These are phyloP conservation scores for Triops longicaudatus DNA, from an alignment of 1,140 invertebrate species.

Conservation along the genomic window DNA sequence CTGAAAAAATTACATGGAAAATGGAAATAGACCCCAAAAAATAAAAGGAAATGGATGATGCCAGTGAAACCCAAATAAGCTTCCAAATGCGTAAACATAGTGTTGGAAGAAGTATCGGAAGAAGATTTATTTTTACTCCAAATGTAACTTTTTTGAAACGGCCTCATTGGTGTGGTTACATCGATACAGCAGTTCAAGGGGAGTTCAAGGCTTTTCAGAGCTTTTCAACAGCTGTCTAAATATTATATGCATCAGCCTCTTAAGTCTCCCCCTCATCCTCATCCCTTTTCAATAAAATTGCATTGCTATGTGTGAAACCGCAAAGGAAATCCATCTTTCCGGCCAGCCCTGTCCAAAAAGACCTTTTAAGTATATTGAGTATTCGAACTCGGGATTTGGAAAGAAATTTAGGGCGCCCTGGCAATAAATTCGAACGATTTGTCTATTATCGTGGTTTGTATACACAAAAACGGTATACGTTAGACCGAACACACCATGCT, in stretches of 20 bases:
- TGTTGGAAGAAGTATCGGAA: too few species aligned
- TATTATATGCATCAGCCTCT: not conserved
- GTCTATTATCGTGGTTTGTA: not conserved
- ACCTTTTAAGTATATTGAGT: not conserved
- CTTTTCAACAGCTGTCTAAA: constrained; percentile 3
- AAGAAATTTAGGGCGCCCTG: not conserved
- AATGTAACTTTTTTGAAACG: not conserved
- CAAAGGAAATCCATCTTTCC: not conserved
- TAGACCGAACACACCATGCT: not conserved
- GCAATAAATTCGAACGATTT: not conserved
- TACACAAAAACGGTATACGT: too few species aligned
- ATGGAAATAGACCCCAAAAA: too few species aligned
- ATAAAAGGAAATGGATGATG: too few species aligned
- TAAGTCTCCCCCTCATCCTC: not conserved
- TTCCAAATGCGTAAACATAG: too few species aligned
- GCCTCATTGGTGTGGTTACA: not conserved
- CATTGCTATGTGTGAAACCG: constrained; percentile 7
- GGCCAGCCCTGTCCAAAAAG: not conserved
- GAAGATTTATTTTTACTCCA: not conserved
- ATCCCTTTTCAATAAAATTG: not conserved
- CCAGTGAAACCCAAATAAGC: too few species aligned
- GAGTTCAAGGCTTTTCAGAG: not conserved
- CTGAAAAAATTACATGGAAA: not conserved
- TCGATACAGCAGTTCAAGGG: not conserved
- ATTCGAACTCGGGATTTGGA: not conserved